A percentile compares a stretch with the other conserved stretches of the same genome.
phyloP scores from a whole-genome alignment of 2,797 vertebrate species.

The Cottoperca gobio region DNA sequence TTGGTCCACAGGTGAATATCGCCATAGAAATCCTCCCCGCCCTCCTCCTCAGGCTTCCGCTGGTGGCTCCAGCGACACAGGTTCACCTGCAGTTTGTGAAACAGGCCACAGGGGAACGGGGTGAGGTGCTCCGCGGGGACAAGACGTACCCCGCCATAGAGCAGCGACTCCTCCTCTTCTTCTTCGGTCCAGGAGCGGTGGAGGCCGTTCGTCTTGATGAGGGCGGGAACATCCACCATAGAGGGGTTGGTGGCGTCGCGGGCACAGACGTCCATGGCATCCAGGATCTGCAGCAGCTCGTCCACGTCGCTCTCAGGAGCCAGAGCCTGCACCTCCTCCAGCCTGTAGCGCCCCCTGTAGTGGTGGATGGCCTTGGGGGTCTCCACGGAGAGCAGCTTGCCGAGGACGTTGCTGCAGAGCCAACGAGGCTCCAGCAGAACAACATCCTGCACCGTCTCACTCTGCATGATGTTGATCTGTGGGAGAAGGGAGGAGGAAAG shows the following conservation, averaged over 20 bases:
- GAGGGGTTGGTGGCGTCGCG: conserved; percentile 91
- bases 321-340: conserved; percentile 94
- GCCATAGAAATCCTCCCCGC: conserved; percentile 67
- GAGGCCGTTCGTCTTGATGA: conserved; percentile 95
- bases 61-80: conserved; percentile 97
- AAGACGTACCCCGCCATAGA: conserved; percentile 94
- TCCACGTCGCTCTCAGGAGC: conserved; percentile 95
- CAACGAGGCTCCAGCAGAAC: conserved; percentile 97
- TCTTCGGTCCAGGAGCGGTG: conserved; percentile 97
- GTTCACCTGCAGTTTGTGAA: conserved; percentile 98
- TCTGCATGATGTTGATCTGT: conserved; percentile 99
- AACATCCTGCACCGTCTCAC: conserved; percentile 97
- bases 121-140: conserved; percentile 96
- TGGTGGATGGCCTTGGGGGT: conserved; percentile 97
- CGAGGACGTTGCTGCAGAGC: conserved; percentile 93
- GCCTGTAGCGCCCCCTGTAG: conserved; percentile 95
- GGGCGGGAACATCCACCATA: conserved; percentile 97
- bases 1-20: conserved; percentile 96
- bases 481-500: background rate
- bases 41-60: conserved; percentile 90
- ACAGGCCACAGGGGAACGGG: conserved; percentile 95
- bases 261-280: conserved; percentile 98
- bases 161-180: conserved; percentile 86
- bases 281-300: conserved; percentile 95
- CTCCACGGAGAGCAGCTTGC: conserved; percentile 93